Conservation (phyloP, 2,113 vertebrate genomes). For the Myanophis thanlyinensis region DNA sequence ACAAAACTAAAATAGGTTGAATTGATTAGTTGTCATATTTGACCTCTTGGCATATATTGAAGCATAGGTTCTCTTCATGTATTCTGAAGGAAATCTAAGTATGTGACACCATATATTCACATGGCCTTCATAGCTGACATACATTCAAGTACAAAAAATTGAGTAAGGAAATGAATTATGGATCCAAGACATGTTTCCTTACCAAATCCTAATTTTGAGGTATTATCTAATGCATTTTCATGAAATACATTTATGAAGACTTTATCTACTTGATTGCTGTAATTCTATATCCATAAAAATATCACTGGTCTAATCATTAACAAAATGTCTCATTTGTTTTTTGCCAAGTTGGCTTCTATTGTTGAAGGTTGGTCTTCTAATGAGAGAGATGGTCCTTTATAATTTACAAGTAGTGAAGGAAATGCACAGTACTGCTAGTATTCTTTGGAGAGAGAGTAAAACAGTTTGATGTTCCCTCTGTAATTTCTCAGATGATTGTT, state of each 20-base stretch:
- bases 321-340: not conserved
- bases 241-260: not conserved
- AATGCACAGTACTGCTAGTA: not conserved
- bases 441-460: not conserved
- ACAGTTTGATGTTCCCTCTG: not conserved
- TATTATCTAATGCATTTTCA: not conserved
- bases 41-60: not conserved
- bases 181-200: not conserved
- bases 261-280: not conserved
- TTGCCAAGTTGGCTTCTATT: not conserved
- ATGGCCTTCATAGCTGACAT: not conserved
- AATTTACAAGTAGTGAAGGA: not conserved
- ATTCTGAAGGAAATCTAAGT: not conserved
- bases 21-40: not conserved
- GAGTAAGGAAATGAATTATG: not conserved
- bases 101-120: not conserved
- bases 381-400: not conserved
- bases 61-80: not conserved
- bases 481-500: slow-evolving; percentile 6
- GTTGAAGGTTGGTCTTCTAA: not conserved
- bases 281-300: not conserved
- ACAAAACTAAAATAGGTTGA: no score
- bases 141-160: not conserved
- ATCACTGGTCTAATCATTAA: not conserved
- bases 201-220: not conserved